These are phyloP conservation scores for Drosophila bunnanda DNA, from an alignment of 2,888 invertebrate species.

Conservation along the genomic window DNA sequence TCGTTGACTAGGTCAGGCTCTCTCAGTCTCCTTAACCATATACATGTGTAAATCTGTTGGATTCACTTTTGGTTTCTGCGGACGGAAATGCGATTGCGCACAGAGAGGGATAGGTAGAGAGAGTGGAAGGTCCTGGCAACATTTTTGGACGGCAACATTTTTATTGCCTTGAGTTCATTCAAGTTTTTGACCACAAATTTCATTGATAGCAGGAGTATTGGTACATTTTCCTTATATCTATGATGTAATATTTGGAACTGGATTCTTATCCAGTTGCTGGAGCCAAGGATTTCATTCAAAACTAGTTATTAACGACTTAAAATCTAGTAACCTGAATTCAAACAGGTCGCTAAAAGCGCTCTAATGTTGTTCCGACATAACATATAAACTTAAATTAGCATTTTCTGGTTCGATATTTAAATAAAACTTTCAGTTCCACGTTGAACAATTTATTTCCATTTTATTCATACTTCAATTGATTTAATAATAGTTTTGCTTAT, in stretches of 20 bases:
- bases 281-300: not conserved
- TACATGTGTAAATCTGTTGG: not conserved
- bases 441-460: not conserved
- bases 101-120: not conserved
- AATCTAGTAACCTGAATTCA: constrained; percentile 2
- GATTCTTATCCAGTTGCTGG: not conserved
- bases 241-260: constrained; percentile 14
- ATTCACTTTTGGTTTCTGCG: constrained; percentile 48
- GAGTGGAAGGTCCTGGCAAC: constrained; percentile 31
- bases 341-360: not conserved
- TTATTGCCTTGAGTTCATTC: constrained; percentile 2
- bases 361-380: not conserved
- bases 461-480: too few relatives aligned
- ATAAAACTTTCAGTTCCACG: not conserved
- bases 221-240: not conserved
- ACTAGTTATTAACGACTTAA: constrained; percentile 1
- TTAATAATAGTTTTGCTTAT: not conserved
- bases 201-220: not conserved
- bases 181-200: not conserved
- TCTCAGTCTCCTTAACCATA: constrained; percentile 51
- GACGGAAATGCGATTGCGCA: constrained; percentile 57
- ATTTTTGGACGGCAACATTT: constrained; percentile 46
- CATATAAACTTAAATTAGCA: not conserved
- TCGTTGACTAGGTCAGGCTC: constrained; percentile 77
- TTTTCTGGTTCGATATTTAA: not conserved